Evolutionary conservation across 2,888 invertebrate genomes (phyloP).

Genomic region (Diplazon laetatorius): DNA sequence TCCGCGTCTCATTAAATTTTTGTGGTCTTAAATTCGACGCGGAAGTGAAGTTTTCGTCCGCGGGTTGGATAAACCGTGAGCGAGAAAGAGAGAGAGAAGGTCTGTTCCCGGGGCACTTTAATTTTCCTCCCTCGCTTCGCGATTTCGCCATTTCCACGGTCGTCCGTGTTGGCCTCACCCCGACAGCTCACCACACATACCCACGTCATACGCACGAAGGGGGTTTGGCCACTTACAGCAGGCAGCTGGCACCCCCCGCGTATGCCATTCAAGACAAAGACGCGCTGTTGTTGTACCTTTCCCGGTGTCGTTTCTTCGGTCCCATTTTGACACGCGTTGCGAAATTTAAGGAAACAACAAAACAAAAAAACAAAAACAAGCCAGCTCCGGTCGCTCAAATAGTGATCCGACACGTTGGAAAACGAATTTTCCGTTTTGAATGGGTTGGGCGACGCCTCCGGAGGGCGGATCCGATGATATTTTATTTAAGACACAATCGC

Average conservation of each 20-base stretch:
- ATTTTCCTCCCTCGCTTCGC: constrained; percentile 59
- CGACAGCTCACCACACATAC: constrained; percentile 41
- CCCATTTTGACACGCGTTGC: too few species aligned
- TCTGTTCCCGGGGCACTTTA: constrained; percentile 65
- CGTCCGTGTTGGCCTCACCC: constrained; percentile 14
- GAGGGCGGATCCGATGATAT: constrained; percentile 77
- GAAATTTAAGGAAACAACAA: too few species aligned
- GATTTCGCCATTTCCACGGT: constrained; percentile 24
- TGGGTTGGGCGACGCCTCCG: constrained; percentile 79
- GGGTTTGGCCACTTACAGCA: constrained; percentile 35
- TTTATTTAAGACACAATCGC: constrained; percentile 82
- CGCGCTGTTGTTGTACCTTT: constrained; percentile 23
- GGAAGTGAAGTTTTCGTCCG: constrained; percentile 4
- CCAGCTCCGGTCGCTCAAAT: constrained; percentile 14
- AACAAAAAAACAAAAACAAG: too few species aligned
- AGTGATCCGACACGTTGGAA: constrained; percentile 71
- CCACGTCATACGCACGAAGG: constrained; percentile 56
- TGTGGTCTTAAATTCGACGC: constrained; percentile 28
- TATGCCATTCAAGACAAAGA: too few species aligned
- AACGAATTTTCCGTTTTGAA: constrained; percentile 81
- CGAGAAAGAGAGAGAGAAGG: constrained; percentile 29
- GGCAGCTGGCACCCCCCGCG: constrained; percentile 31
- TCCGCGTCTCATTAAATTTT: constrained; percentile 33
- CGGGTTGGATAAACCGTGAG: too few species aligned
- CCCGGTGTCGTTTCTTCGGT: too few species aligned